Evolutionary conservation across 1,140 invertebrate species (phyloP).

Genomic region (Drosophila repletoides): DNA sequence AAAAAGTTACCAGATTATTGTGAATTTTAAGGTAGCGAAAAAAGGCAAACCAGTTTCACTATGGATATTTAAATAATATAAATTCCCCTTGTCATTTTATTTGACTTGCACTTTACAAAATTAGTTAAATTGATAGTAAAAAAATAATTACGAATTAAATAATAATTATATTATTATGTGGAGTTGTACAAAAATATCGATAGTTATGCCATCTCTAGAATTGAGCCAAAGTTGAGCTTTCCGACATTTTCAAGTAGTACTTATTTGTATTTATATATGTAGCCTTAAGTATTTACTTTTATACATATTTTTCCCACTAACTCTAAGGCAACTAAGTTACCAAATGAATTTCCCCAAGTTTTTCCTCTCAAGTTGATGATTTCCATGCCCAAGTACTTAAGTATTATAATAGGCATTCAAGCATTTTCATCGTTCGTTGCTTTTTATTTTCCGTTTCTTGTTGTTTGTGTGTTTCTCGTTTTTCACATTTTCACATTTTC

Average conservation of each 20-base stretch:
- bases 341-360: conserved; percentile 11
- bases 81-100: too few species aligned
- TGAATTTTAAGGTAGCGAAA: too few species aligned
- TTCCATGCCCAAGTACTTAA: conserved; percentile 36
- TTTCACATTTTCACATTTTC: conserved; percentile 49
- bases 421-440: conserved; percentile 32
- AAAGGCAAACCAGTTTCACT: too few species aligned
- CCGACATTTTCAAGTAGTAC: too few species aligned
- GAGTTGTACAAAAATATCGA: not conserved
- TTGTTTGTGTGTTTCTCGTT: conserved; percentile 27
- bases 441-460: conserved; percentile 2
- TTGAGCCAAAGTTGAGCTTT: too few species aligned
- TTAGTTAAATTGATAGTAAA: too few species aligned
- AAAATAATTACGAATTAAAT: too few species aligned
- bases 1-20: too few species aligned
- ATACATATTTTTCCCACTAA: not conserved
- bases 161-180: too few species aligned
- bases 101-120: too few species aligned
- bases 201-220: not conserved
- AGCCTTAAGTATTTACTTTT: not conserved
- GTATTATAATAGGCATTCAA: conserved; percentile 58
- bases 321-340: not conserved
- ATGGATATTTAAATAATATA: too few species aligned
- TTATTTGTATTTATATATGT: not conserved
- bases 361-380: conserved; percentile 19